Percentiles rank a stretch among this genome's conserved stretches.
These are phyloP conservation scores for Pogona vitticeps DNA, from an alignment of 2,113 vertebrate genomes.

Conservation along the genomic window DNA sequence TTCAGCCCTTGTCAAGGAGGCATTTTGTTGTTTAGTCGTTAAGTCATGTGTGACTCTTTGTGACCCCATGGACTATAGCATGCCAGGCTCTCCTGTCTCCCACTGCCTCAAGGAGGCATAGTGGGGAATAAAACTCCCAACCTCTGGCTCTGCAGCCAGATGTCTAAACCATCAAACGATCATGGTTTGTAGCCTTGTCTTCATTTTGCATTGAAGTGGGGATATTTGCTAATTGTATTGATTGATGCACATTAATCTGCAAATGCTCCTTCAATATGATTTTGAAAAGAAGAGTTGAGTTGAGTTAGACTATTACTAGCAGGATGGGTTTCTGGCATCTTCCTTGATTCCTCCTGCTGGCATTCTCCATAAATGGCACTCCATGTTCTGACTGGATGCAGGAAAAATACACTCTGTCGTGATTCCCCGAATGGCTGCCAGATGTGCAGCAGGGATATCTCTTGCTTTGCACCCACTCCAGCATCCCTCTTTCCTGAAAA, in stretches of 20 bases:
- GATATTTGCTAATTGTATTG: background rate
- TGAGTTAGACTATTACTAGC: constrained; percentile 37
- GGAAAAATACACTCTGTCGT: background rate
- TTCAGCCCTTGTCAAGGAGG: too few relatives aligned
- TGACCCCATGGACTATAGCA: too few relatives aligned
- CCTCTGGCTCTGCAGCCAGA: too few relatives aligned
- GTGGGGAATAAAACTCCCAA: too few relatives aligned
- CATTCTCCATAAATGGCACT: background rate
- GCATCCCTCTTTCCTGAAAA: background rate
- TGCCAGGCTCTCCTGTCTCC: too few relatives aligned
- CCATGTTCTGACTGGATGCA: constrained; percentile 11
- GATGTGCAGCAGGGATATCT: background rate
- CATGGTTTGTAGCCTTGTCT: too few relatives aligned
- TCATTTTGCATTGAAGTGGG: background rate
- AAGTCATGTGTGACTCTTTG: too few relatives aligned
- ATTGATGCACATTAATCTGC: constrained; percentile 35
- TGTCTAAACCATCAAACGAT: too few relatives aligned
- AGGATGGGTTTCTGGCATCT: background rate
- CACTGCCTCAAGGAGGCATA: too few relatives aligned
- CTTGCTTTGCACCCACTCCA: background rate
- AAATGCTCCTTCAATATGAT: constrained; percentile 37
- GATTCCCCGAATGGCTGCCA: background rate
- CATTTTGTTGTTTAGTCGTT: too few relatives aligned
- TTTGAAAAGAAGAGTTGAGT: constrained; percentile 12
- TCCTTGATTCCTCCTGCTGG: background rate